phyloP scores from a whole-genome alignment of 1,140 invertebrate genomes.

The Pseudomyrmex concolor region DNA sequence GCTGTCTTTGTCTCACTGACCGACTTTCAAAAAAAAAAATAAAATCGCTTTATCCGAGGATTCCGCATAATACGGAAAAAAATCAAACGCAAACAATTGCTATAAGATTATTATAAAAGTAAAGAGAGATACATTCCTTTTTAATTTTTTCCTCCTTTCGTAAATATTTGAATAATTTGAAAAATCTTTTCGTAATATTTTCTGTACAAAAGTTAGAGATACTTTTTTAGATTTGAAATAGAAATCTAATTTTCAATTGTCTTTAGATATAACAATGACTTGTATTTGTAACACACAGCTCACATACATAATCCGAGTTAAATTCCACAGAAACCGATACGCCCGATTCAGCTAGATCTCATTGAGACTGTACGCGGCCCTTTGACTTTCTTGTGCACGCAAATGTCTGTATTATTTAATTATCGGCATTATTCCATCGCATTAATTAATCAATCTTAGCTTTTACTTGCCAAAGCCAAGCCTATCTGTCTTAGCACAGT shows the following conservation, averaged over 20 bases:
- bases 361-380: background rate
- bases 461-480: conserved; percentile 27
- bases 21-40: conserved; percentile 18
- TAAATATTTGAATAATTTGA: no score
- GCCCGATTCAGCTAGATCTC: background rate
- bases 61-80: background rate
- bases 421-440: conserved; percentile 21
- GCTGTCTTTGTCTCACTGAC: background rate
- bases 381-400: background rate
- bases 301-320: background rate
- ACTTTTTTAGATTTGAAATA: no score
- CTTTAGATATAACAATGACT: background rate
- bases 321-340: background rate
- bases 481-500: conserved; percentile 14
- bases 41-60: background rate
- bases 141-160: no score
- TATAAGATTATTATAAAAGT: no score
- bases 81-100: background rate
- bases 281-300: background rate
- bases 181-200: background rate
- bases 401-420: conserved; percentile 34
- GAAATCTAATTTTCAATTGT: background rate
- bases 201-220: no score
- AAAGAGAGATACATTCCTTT: no score
- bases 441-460: conserved; percentile 46